Base-by-base conservation (phyloP, 2,113 vertebrate genomes). In the Meles meles region DNA sequence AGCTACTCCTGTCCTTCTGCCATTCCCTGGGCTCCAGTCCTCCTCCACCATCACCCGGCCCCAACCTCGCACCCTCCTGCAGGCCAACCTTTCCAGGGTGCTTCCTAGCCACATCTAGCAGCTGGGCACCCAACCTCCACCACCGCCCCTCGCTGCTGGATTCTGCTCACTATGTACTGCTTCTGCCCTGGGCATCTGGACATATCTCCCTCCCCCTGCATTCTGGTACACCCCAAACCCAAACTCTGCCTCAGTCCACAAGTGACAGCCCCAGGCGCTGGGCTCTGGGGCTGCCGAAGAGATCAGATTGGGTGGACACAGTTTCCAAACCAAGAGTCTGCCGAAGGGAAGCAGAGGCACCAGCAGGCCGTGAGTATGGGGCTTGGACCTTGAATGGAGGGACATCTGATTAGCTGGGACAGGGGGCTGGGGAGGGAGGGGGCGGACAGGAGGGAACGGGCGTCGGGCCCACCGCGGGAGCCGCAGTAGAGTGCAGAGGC, bases 401-500 rank as follows among this genome's bases (percentile, higher is more conserved):
- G 6, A 8, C 37, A 1, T 4, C 0, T 0, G 15, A 4, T n/a
- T 39, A 3, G n/a, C 14, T 1, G 25, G 31, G 79, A 2, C 37
- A 8, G 39, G 13, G 17, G 2, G 37, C 1, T 1, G 47, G 0
- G 29, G 9, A 7, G 2, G 39, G 29, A 61, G 2, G 18, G 27
- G 23, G 25, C 3, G 2, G 6, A 25, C 21, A 21, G 17, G 72
- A 4, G 17, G 18, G n/a, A 76, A 18, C 0, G 44, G 29, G 5
- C 11, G 11, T 3, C 0, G 25, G 49, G 39, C 6, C 59, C 23
- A 10, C 20, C 25, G 37, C 39, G 13, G 21, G 34, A 15, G 10
- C 4, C 2, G 6, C 29, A 1, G 4, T 10, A 31, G 69, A 0
- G 0, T 6, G 3, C 0, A 0, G 59, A 1, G 27, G 15, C 59